Evolutionary conservation across 2,888 invertebrate genomes (phyloP).

Genomic region (Emmelina monodactyla): DNA sequence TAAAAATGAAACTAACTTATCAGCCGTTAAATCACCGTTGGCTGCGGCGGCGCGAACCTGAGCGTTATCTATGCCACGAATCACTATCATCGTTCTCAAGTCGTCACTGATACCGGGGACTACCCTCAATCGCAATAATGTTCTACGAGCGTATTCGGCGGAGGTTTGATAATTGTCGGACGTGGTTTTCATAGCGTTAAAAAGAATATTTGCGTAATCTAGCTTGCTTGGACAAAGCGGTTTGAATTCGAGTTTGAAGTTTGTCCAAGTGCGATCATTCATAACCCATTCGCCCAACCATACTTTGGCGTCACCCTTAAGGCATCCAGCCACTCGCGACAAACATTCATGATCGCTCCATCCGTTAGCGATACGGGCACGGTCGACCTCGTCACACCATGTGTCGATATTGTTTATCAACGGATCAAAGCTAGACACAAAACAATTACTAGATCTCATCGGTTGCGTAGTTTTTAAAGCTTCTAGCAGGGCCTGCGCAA

Average conservation of each 20-base stretch:
- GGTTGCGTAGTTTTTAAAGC: conserved; percentile 1
- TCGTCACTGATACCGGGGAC: conserved; percentile 3
- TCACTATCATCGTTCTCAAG: conserved; percentile 1
- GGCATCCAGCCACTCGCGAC: conserved; percentile 8
- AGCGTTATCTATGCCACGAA: conserved; percentile 8
- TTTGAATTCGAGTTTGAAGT: neutral
- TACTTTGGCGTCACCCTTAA: conserved; percentile 9
- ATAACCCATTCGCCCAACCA: conserved; percentile 7
- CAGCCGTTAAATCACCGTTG: neutral
- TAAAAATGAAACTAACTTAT: neutral
- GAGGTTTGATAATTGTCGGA: conserved; percentile 9
- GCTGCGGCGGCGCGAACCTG: neutral
- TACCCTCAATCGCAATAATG: conserved; percentile 8
- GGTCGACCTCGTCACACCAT: conserved; percentile 12
- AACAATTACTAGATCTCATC: conserved; percentile 3
- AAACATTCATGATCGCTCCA: conserved; percentile 12
- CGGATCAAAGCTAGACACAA: conserved; percentile 12
- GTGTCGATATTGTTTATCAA: conserved; percentile 5
- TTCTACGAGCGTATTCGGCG: conserved; percentile 9
- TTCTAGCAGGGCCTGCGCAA: neutral
- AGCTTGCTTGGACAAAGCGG: conserved; percentile 7
- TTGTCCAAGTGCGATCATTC: conserved; percentile 7
- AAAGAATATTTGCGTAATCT: conserved; percentile 12
- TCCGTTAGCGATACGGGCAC: conserved; percentile 3
- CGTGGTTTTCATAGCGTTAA: conserved; percentile 10